Conservation (phyloP, 2,888 invertebrate species). For the Aromia moschata region DNA sequence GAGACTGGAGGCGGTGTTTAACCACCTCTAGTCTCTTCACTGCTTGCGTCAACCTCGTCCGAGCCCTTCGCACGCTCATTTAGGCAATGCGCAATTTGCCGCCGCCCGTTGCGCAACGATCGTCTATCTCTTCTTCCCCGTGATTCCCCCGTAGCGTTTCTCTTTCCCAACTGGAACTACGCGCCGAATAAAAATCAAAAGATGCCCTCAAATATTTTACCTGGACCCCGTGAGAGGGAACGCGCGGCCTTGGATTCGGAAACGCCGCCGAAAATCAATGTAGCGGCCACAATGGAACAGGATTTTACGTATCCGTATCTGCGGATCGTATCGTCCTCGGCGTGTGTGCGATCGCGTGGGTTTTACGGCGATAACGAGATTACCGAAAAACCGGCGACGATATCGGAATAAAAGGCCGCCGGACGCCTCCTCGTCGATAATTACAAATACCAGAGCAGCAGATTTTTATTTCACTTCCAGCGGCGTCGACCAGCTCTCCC, state of each 20-base stretch:
- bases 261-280: slow-evolving; percentile 35
- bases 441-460: no score
- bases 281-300: slow-evolving; percentile 22
- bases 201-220: slow-evolving; percentile 53
- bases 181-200: slow-evolving; percentile 50
- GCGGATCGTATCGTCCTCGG: slow-evolving; percentile 13
- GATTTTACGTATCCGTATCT: slow-evolving; percentile 20
- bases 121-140: slow-evolving; percentile 35
- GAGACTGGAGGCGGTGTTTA: no score
- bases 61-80: no score
- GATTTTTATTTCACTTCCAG: no score
- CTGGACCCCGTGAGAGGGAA: slow-evolving; percentile 49
- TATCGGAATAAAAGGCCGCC: slow-evolving; percentile 2
- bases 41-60: no score
- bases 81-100: slow-evolving; percentile 15
- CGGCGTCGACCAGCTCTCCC: no score
- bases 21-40: no score
- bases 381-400: slow-evolving; percentile 16
- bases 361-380: slow-evolving; percentile 19
- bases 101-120: neutral
- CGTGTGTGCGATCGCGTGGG: no score
- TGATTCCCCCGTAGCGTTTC: slow-evolving; percentile 48
- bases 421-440: neutral
- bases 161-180: slow-evolving; percentile 42
- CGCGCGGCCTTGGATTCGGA: slow-evolving; percentile 46